A percentile compares a stretch with the other conserved stretches of the same genome.
These are phyloP conservation scores for Noctua janthe DNA, from an alignment of 2,888 invertebrate genomes.

Conservation along the genomic window DNA sequence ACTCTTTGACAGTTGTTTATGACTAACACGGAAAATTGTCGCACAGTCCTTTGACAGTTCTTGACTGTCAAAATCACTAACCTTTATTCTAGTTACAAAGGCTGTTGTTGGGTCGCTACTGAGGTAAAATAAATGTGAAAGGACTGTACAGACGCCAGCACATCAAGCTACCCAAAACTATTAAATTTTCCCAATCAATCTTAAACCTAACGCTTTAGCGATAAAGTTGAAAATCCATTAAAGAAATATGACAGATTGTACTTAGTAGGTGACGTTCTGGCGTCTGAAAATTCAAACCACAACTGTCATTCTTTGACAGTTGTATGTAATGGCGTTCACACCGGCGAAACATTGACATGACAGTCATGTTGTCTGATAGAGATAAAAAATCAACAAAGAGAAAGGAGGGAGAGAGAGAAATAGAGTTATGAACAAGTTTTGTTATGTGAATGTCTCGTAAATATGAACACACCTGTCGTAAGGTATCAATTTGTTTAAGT, in stretches of 20 bases:
- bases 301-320: not conserved
- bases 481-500: not conserved
- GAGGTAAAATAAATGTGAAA: not conserved
- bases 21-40: not conserved
- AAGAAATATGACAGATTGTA: too few relatives aligned
- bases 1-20: not conserved
- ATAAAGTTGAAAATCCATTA: too few relatives aligned
- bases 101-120: not conserved
- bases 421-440: not conserved
- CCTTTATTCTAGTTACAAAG: not conserved
- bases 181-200: not conserved
- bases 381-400: not conserved
- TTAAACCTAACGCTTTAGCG: too few relatives aligned
- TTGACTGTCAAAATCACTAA: not conserved
- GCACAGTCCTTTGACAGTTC: not conserved
- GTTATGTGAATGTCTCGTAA: not conserved
- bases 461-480: not conserved
- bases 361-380: not conserved
- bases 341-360: not conserved
- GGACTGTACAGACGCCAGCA: not conserved
- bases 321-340: not conserved
- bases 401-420: not conserved
- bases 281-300: not conserved
- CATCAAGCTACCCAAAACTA: not conserved
- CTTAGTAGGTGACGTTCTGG: not conserved